Base-by-base conservation (phyloP, 2,888 invertebrate species). In the Drosophila ochracea region DNA sequence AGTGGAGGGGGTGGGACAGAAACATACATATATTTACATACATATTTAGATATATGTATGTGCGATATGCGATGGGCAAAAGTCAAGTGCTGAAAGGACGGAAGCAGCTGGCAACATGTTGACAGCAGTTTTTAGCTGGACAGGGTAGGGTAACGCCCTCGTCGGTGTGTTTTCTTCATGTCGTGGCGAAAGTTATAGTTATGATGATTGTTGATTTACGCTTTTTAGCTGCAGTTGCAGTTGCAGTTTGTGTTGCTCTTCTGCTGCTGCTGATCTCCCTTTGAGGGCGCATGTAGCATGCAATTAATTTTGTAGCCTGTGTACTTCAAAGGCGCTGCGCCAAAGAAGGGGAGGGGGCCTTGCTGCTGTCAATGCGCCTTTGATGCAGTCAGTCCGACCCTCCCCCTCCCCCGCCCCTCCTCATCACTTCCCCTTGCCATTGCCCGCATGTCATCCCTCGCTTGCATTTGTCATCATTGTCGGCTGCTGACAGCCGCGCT, bases 141-240 rank as follows among this genome's bases (percentile, higher is more conserved):
- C 16, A 41, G 58, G 30, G 57, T 30, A 58, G 58, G 16, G 58
- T 43, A 58, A 58, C 41, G 21, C 30, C 41, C 58, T 5, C n/a
- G 58, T 58, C 58, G 58, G 58, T 58, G 58, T 21, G 4, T 64
- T 68, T 28, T 68, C 60, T 61, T 47, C 53, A 35, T 68, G 68
- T 57, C 68, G 58, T 57, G 60, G 39, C 50, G 41, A 57, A 68
- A 84, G 75, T 83, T 84, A 82, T 83, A 84, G 83, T 90, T 90
- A 84, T 90, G 90, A 87, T 89, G 90, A 90, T 90, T 84, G 84
- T 90, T 84, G 84, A 84, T 90, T 84, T 90, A 90, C 84, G 85
- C 85, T 80, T 89, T 70, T 76, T 80, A 80, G 78, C 70, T 80
- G 43, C 54, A 59, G 39, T 63, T 37, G 33, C 49, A 28, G 43